A percentile compares a stretch with the other conserved stretches of the same genome.
Evolutionary conservation across 2,113 vertebrate species (phyloP).

Genomic region (Porphyrio hochstetteri): DNA sequence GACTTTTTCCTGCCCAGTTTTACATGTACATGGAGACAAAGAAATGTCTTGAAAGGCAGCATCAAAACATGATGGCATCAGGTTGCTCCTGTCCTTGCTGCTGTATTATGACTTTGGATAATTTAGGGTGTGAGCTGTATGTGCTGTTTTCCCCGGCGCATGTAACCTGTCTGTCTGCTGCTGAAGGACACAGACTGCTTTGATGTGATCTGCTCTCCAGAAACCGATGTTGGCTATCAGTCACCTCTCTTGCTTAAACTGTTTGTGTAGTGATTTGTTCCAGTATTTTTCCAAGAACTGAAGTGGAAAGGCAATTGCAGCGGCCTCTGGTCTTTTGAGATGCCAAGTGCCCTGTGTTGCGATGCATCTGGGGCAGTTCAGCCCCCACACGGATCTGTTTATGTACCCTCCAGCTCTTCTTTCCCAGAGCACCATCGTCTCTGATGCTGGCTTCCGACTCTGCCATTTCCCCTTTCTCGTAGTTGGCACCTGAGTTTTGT

Average conservation of each 20-base stretch:
- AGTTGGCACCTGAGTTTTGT: neutral
- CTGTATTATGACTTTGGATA: neutral
- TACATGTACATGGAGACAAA: fast-evolving
- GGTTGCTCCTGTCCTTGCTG: neutral
- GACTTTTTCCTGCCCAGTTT: neutral
- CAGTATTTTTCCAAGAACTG: conserved; percentile 37
- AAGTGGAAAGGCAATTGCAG: neutral
- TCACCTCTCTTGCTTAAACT: neutral
- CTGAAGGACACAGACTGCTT: neutral
- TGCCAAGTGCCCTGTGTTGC: neutral
- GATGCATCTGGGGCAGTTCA: neutral
- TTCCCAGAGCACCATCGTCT: neutral
- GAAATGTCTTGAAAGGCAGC: neutral
- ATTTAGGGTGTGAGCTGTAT: neutral
- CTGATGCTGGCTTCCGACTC: neutral
- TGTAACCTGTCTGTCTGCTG: neutral
- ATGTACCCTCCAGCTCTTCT: neutral
- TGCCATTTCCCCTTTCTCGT: neutral
- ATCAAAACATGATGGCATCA: neutral
- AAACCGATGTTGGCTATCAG: neutral
- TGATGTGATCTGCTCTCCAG: neutral
- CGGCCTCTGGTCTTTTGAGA: neutral
- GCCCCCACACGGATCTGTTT: neutral
- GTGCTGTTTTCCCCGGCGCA: neutral
- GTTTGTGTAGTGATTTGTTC: neutral